These are phyloP conservation scores for Trichosurus vulpecula DNA, from an alignment of 2,797 vertebrate species.

Conservation along the genomic window DNA sequence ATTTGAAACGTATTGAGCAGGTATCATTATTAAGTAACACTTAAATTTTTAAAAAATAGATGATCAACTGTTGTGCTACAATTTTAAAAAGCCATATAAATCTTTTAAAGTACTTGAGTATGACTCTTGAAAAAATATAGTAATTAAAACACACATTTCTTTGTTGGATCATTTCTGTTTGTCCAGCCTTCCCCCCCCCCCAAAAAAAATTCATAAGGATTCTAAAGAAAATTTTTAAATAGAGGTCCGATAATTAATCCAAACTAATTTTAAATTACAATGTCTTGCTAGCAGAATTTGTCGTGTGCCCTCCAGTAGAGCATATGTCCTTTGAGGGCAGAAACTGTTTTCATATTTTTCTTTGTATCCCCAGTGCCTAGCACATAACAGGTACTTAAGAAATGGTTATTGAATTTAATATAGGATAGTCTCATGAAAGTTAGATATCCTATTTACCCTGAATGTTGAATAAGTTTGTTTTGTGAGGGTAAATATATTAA, in stretches of 20 bases:
- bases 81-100: neutral
- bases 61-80: neutral
- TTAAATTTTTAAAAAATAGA: neutral
- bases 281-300: neutral
- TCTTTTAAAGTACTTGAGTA: neutral
- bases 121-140: neutral
- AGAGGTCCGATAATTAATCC: neutral
- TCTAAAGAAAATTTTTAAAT: too few relatives aligned
- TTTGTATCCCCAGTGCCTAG: neutral
- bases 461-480: neutral
- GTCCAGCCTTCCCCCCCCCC: neutral
- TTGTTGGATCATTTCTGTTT: slow-evolving; percentile 6
- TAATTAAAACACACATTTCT: slow-evolving; percentile 7
- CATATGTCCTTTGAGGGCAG: neutral
- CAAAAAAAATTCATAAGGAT: neutral
- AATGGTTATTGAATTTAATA: neutral
- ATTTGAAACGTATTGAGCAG: slow-evolving; percentile 91
- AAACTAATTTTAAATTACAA: neutral
- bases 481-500: neutral
- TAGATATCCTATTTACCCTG: neutral
- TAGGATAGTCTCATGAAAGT: neutral
- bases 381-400: neutral
- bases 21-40: slow-evolving; percentile 78
- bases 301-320: neutral
- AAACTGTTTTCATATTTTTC: neutral